A percentile compares a stretch with the other conserved stretches of the same genome.
phyloP scores from a whole-genome alignment of 2,113 vertebrate genomes.

The Dolichotis patagonum region DNA sequence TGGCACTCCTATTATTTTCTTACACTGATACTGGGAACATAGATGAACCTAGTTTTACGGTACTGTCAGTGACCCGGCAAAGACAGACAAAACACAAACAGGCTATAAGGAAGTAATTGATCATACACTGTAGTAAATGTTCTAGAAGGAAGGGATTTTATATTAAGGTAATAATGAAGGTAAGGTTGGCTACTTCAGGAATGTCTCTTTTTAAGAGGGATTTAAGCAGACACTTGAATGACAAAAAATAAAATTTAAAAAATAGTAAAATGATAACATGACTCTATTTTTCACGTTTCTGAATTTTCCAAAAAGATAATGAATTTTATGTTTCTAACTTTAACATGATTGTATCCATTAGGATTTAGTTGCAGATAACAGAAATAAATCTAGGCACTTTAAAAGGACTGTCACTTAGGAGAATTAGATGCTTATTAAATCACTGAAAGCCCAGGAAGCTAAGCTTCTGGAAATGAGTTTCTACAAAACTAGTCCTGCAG shows the following conservation, averaged over 20 bases:
- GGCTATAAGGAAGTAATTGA: neutral
- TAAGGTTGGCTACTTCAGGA: neutral
- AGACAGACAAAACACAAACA: neutral
- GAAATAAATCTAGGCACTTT: constrained; percentile 3
- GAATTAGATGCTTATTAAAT: neutral
- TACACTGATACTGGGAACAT: neutral
- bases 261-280: neutral
- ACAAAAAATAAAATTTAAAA: neutral
- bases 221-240: neutral
- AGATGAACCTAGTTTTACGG: neutral
- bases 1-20: neutral
- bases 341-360: neutral
- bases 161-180: neutral
- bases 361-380: neutral
- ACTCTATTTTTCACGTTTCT: neutral
- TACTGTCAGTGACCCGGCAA: neutral
- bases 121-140: neutral
- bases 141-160: neutral
- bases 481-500: neutral
- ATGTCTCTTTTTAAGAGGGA: neutral
- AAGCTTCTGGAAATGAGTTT: neutral
- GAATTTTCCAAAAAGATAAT: neutral
- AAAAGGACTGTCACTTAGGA: neutral
- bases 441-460: neutral
- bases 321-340: neutral